Percentiles rank a stretch among this genome's conserved stretches.
Conservation (phyloP, 2,888 invertebrate genomes). For the Melinaea marsaeus region DNA sequence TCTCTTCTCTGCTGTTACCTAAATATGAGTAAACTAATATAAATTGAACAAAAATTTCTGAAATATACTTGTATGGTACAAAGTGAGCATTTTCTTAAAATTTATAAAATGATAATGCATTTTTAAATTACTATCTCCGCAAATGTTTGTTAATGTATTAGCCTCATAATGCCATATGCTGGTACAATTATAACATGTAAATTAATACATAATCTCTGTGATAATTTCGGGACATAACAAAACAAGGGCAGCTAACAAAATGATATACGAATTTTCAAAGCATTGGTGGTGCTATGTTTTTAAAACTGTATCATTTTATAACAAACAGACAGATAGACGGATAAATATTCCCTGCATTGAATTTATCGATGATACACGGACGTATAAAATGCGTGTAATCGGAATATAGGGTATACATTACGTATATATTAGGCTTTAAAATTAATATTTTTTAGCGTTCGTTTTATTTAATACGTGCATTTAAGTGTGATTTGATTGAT, state of each 20-base stretch:
- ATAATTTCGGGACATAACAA: constrained; percentile 24
- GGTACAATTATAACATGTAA: no score
- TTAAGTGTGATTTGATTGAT: constrained; percentile 45
- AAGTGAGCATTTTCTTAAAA: no score
- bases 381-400: constrained; percentile 65
- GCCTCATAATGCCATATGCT: no score
- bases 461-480: constrained; percentile 51
- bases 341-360: constrained; percentile 54
- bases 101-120: no score
- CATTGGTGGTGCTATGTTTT: constrained; percentile 35
- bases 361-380: constrained; percentile 59
- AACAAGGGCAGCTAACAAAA: constrained; percentile 18
- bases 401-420: constrained; percentile 69
- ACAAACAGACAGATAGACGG: neutral
- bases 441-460: constrained; percentile 49
- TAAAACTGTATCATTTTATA: neutral
- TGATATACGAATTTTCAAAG: neutral
- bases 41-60: no score
- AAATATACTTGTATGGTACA: no score
- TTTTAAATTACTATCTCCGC: no score
- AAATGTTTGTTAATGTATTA: no score
- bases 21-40: no score
- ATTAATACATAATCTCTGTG: constrained; percentile 17
- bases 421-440: constrained; percentile 62
- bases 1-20: no score